These are phyloP conservation scores for Burhinus oedicnemus DNA, from an alignment of 2,113 vertebrate species.

Conservation along the genomic window DNA sequence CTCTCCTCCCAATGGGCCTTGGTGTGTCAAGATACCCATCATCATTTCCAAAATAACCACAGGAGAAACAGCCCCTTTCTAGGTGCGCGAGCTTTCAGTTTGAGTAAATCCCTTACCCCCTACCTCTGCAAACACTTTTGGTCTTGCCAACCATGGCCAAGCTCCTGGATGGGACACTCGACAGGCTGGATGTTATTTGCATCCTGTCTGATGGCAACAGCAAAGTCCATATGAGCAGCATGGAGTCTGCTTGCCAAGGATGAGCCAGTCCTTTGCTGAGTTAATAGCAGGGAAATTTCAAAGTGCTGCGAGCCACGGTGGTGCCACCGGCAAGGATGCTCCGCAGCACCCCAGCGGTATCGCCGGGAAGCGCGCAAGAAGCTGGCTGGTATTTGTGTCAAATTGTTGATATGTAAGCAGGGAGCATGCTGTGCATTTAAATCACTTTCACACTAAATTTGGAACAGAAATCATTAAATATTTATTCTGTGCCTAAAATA, in stretches of 20 bases:
- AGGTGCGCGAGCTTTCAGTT: neutral
- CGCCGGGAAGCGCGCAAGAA: fast-evolving
- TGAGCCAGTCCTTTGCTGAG: neutral
- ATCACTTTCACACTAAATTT: constrained; percentile 67
- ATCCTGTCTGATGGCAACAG: neutral
- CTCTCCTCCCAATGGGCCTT: neutral
- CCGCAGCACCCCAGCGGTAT: neutral
- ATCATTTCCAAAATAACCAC: neutral
- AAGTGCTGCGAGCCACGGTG: neutral
- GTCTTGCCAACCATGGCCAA: neutral
- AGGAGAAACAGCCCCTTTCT: neutral
- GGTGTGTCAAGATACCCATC: neutral
- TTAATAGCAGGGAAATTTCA: neutral
- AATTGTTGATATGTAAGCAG: constrained; percentile 60
- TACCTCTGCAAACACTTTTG: neutral
- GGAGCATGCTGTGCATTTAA: constrained; percentile 53
- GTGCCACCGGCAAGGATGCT: fast-evolving
- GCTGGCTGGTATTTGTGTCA: neutral
- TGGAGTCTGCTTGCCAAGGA: neutral
- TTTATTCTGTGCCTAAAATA: constrained; percentile 71
- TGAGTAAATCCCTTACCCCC: neutral
- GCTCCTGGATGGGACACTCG: fast-evolving
- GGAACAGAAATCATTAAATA: constrained; percentile 74
- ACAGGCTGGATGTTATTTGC: neutral
- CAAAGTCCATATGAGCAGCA: neutral